phyloP scores from a whole-genome alignment of 1,140 invertebrate species.

The Bursaphelenchus mucronatus region DNA sequence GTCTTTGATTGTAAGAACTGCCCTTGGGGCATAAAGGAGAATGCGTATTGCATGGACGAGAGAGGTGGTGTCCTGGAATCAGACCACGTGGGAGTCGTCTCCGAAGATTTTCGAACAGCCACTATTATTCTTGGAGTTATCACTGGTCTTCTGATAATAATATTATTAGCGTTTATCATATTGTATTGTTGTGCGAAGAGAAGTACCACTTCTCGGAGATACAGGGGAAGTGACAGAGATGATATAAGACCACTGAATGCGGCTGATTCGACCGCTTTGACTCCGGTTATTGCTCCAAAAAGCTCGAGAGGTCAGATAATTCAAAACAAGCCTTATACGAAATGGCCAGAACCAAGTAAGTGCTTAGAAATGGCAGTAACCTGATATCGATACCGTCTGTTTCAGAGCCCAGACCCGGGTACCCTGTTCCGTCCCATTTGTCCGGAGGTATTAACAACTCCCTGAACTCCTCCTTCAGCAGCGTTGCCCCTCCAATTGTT shows the following conservation, averaged over 20 bases:
- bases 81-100: slow-evolving; percentile 51
- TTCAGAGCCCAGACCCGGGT: slow-evolving; percentile 23
- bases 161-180: slow-evolving; percentile 35
- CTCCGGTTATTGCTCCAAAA: slow-evolving; percentile 6
- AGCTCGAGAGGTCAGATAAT: slow-evolving; percentile 7
- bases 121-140: slow-evolving; percentile 47
- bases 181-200: slow-evolving; percentile 34
- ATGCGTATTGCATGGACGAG: slow-evolving; percentile 53
- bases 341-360: background rate
- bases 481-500: slow-evolving; percentile 13
- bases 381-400: slow-evolving; percentile 21
- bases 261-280: background rate
- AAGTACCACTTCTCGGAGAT: background rate
- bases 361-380: slow-evolving; percentile 23
- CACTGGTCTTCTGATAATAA: slow-evolving; percentile 29
- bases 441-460: slow-evolving; percentile 21
- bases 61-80: slow-evolving; percentile 47
- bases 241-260: slow-evolving; percentile 15
- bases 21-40: slow-evolving; percentile 53
- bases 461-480: slow-evolving; percentile 41
- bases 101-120: slow-evolving; percentile 40
- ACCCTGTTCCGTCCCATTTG: slow-evolving; percentile 26
- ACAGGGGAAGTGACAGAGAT: slow-evolving; percentile 18
- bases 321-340: slow-evolving; percentile 23
- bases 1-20: slow-evolving; percentile 52